phyloP scores from a whole-genome alignment of 2,888 invertebrate genomes.

The Pollenia angustigena region DNA sequence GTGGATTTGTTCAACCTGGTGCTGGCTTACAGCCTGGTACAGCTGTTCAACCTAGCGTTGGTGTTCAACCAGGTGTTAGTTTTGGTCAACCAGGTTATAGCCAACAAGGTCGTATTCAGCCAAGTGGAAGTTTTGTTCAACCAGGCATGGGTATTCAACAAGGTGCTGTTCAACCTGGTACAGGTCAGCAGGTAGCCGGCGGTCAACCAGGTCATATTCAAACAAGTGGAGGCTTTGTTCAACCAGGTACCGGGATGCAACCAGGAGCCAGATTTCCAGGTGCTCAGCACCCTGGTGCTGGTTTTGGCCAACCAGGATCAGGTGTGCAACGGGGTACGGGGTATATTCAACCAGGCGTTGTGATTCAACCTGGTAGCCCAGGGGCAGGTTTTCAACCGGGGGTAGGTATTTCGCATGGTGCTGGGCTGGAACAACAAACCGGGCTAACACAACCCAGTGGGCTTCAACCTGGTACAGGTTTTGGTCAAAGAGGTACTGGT shows the following conservation, averaged over 20 bases:
- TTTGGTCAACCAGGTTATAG: slow-evolving; percentile 50
- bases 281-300: slow-evolving; percentile 43
- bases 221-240: slow-evolving; percentile 51
- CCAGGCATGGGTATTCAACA: slow-evolving; percentile 59
- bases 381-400: slow-evolving; percentile 54
- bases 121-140: slow-evolving; percentile 24
- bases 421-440: slow-evolving; percentile 44
- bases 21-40: neutral
- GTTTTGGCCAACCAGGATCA: slow-evolving; percentile 10
- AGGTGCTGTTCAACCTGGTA: slow-evolving; percentile 64
- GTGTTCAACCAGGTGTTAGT: slow-evolving; percentile 51
- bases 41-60: slow-evolving; percentile 29
- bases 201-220: slow-evolving; percentile 53
- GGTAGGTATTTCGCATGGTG: slow-evolving; percentile 44
- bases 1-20: slow-evolving; percentile 11
- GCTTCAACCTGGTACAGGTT: slow-evolving; percentile 17
- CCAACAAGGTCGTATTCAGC: slow-evolving; percentile 62
- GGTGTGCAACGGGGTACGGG: slow-evolving; percentile 36
- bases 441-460: slow-evolving; percentile 24
- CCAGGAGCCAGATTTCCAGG: slow-evolving; percentile 25
- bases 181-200: slow-evolving; percentile 24
- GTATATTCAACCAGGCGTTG: slow-evolving; percentile 36
- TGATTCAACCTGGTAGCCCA: slow-evolving; percentile 5
- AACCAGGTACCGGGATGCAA: slow-evolving; percentile 41
- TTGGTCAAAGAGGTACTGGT: slow-evolving; percentile 1